Percentiles rank a stretch among this genome's conserved stretches.
Evolutionary conservation across 2,888 invertebrate species (phyloP).

Genomic region (Euproctis similis): DNA sequence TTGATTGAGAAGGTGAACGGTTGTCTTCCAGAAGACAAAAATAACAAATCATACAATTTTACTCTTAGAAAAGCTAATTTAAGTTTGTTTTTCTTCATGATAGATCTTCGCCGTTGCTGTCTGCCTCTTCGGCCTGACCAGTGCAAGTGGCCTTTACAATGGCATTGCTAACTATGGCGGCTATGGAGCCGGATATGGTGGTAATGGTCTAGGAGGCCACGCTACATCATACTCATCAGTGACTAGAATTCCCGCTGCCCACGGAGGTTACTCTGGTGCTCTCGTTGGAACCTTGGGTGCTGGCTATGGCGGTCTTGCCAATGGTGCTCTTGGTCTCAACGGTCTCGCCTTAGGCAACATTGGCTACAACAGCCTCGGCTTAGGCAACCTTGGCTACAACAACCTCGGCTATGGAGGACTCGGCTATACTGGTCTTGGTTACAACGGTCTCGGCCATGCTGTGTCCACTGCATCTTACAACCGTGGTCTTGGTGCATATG

Average conservation of each 20-base stretch:
- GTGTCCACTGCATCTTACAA: constrained; percentile 16
- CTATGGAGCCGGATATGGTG: constrained; percentile 2
- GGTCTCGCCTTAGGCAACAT: neutral
- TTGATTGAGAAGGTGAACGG: no score
- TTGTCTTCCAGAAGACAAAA: no score
- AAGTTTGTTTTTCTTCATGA: constrained; percentile 1
- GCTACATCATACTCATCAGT: neutral
- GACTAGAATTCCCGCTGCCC: neutral
- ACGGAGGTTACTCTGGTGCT: constrained; percentile 7
- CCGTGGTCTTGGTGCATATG: constrained; percentile 13
- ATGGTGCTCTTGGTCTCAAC: neutral
- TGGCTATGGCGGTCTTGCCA: neutral
- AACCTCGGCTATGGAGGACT: neutral
- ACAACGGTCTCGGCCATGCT: constrained; percentile 10
- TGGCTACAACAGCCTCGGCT: constrained; percentile 3
- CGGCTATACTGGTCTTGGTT: neutral
- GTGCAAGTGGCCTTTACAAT: neutral
- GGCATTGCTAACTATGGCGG: constrained; percentile 1
- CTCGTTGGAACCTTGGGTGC: neutral
- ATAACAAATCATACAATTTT: no score
- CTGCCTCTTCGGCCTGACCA: constrained; percentile 3
- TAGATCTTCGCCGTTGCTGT: constrained; percentile 2
- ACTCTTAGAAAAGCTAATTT: neutral
- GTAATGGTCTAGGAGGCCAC: constrained; percentile 4
- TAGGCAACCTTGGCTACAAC: constrained; percentile 1